Base-by-base conservation (phyloP, 1,140 invertebrate genomes). In the Paracyclopina nana region DNA sequence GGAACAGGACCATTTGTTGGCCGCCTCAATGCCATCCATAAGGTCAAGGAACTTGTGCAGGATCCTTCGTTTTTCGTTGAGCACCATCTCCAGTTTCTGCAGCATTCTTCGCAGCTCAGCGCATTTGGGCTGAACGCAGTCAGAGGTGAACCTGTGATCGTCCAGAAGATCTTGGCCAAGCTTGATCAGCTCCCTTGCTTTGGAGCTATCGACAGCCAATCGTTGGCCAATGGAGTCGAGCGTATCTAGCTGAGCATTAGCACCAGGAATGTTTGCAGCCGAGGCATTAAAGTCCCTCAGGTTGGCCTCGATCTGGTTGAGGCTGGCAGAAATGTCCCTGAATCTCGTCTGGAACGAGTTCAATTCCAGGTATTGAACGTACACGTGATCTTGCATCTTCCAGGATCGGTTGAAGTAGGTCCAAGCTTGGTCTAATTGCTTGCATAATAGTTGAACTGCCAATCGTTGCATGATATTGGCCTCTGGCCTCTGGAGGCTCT, bases 381-480 rank as follows among this genome's bases (percentile, higher is more conserved):
- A 48, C 25, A 48, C 27, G 22, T 48, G 45, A 31, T 48, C 45
- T 30, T 48, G 45, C 45, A 48, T 48, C 22, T 48, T 48, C 45
- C 45, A 48, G 25, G 45, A 48, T 14, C 45, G 45, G 45, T 29
- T 48, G 28, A 48, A 48, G 45, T 48, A 48, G 12, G 45, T 48
- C 45, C 45, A 48, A 29, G 45, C 45, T 20, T 48, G 45, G 27
- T 48, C 45, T 16, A 48, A 28, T 48, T 48, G 45, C 25, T 48
- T 48, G 28, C 45, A 48, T 26, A 48, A 28, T 14, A 48, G 24
- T 48, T 48, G 45, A 28, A 48, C 45, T 8, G 45, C 45, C 45
- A 48, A 29, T 48, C 45, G 22, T 30, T 48, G 45, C 45, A 48
- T 48, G 20, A 48, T 28, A 29, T 48, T 48, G n/a, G 45, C 45